These are phyloP conservation scores for Mesodorylaimus sp. DNA, from an alignment of 2,888 invertebrate genomes.

Conservation along the genomic window DNA sequence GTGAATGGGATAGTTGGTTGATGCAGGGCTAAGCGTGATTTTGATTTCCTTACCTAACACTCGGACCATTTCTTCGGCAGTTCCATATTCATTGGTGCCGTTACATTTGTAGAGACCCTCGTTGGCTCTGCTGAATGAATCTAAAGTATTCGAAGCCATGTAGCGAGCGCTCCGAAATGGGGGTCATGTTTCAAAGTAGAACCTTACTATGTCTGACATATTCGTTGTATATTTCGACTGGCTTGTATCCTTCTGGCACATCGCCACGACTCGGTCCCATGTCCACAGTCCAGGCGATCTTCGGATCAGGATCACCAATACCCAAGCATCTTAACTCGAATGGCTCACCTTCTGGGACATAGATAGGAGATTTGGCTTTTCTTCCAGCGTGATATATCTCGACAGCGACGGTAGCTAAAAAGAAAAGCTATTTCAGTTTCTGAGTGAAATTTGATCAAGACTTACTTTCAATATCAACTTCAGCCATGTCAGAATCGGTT, in stretches of 20 bases:
- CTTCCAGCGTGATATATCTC: no score
- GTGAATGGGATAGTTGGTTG: no score
- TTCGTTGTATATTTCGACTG: not conserved
- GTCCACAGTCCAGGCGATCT: slow-evolving; percentile 23
- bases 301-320: slow-evolving; percentile 23
- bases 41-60: not conserved
- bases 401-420: no score
- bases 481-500: not conserved
- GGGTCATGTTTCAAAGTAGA: not conserved
- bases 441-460: no score
- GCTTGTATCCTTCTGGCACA: slow-evolving; percentile 6
- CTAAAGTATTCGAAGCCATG: not conserved
- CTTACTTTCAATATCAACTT: not conserved
- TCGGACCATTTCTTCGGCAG: not conserved
- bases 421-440: no score
- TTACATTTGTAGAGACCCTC: not conserved
- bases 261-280: slow-evolving; percentile 17
- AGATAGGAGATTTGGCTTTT: no score
- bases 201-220: slow-evolving; percentile 1
- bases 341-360: slow-evolving; percentile 31
- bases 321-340: slow-evolving; percentile 33
- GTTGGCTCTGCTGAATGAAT: not conserved
- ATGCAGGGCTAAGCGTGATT: no score
- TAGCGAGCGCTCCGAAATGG: not conserved
- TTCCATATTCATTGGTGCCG: not conserved